Conservation (phyloP, 2,797 vertebrate genomes). For the Iguana delicatissima region DNA sequence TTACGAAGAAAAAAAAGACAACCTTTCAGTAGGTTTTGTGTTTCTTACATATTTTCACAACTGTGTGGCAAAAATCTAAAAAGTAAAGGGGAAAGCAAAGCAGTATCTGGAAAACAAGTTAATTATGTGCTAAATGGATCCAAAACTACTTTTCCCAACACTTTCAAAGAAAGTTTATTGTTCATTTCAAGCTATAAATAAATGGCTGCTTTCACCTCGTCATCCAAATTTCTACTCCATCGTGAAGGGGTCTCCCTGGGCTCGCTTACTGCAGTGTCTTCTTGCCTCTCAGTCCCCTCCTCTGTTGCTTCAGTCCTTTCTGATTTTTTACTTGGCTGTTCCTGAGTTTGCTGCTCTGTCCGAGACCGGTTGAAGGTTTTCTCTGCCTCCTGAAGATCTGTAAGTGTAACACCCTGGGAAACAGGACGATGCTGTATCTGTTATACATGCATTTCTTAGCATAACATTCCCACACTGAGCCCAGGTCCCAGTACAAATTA, state of each 20-base stretch:
- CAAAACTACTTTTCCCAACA: background rate
- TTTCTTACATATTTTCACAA: constrained; percentile 19
- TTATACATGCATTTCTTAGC: background rate
- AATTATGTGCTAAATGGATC: background rate
- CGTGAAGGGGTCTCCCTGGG: constrained; percentile 44
- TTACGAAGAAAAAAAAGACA: constrained; percentile 30
- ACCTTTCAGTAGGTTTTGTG: constrained; percentile 33
- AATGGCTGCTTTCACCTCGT: constrained; percentile 79
- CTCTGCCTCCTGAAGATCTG: constrained; percentile 92
- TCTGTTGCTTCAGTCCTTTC: background rate
- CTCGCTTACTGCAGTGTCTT: constrained; percentile 61
- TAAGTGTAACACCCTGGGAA: constrained; percentile 90
- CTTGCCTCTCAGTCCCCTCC: constrained; percentile 36
- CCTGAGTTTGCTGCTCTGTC: constrained; percentile 77
- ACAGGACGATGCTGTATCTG: background rate
- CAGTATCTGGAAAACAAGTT: background rate
- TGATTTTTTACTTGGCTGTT: constrained; percentile 68
- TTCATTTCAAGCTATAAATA: rapidly evolving
- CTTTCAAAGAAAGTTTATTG: background rate
- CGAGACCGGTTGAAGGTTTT: constrained; percentile 82
- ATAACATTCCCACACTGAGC: background rate
- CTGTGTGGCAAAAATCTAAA: constrained; percentile 20
- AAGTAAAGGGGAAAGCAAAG: constrained; percentile 4
- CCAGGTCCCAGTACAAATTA: background rate
- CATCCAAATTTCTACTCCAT: constrained; percentile 70